Evolutionary conservation across 2,888 invertebrate species (phyloP).

Genomic region (Andrena minutula): DNA sequence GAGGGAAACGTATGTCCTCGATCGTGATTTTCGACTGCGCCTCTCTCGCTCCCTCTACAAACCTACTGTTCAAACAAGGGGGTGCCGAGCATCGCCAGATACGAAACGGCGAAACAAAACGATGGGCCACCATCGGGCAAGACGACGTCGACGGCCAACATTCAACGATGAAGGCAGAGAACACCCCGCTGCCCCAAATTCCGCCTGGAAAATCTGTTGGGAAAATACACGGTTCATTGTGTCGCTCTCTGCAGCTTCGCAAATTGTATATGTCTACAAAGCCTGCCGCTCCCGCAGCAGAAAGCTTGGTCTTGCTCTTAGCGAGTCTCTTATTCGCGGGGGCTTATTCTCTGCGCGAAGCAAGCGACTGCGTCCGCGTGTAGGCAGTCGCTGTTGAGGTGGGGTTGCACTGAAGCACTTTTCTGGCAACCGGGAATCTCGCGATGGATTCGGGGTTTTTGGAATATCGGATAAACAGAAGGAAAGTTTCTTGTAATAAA

Average conservation of each 20-base stretch:
- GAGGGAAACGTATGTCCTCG: conserved; percentile 50
- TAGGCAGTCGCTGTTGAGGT: background rate
- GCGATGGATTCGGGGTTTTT: background rate
- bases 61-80: conserved; percentile 71
- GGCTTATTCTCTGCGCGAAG: conserved; percentile 22
- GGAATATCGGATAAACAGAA: conserved; percentile 29
- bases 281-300: conserved; percentile 42
- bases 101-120: conserved; percentile 54
- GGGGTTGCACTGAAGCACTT: too few relatives aligned
- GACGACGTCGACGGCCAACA: conserved; percentile 9
- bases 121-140: conserved; percentile 33
- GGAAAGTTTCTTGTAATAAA: background rate
- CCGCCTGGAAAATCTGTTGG: conserved; percentile 74
- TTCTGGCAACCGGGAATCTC: background rate
- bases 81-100: conserved; percentile 32
- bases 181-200: conserved; percentile 70
- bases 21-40: conserved; percentile 75
- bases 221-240: conserved; percentile 77
- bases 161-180: conserved; percentile 2
- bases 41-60: conserved; percentile 48
- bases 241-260: conserved; percentile 68
- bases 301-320: background rate
- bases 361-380: background rate
- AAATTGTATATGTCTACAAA: conserved; percentile 73
- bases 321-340: conserved; percentile 39